These are phyloP conservation scores for Latrodectus hesperus DNA, from an alignment of 2,888 invertebrate genomes.

Conservation along the genomic window DNA sequence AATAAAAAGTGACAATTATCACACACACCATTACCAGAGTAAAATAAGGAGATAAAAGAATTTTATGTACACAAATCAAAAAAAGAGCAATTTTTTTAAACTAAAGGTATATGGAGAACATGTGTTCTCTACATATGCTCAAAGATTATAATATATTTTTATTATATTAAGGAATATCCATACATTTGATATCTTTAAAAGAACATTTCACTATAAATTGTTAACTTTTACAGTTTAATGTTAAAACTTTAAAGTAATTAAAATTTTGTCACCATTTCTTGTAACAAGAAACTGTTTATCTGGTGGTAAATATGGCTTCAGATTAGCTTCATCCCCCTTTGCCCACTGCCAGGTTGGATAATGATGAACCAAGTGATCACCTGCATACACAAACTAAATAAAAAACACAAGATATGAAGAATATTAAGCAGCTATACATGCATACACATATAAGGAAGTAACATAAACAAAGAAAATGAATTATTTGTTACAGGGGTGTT, in stretches of 20 bases:
- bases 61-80: too few relatives aligned
- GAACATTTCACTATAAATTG: background rate
- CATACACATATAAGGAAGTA: background rate
- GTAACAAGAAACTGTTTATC: conserved; percentile 98
- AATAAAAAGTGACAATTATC: too few relatives aligned
- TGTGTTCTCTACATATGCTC: too few relatives aligned
- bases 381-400: conserved; percentile 91
- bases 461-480: conserved; percentile 15
- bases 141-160: too few relatives aligned
- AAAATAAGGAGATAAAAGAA: too few relatives aligned
- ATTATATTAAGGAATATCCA: too few relatives aligned
- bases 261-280: conserved; percentile 80
- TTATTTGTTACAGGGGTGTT: background rate
- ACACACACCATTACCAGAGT: too few relatives aligned
- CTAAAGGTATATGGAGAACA: too few relatives aligned
- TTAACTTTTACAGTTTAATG: background rate
- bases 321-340: conserved; percentile 90
- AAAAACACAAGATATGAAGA: background rate
- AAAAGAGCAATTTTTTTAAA: too few relatives aligned
- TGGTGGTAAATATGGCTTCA: conserved; percentile 89
- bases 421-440: too few relatives aligned
- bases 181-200: too few relatives aligned
- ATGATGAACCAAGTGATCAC: conserved; percentile 98
- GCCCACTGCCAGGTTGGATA: conserved; percentile 99
- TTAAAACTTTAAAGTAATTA: background rate